Base-by-base conservation (phyloP, 2,888 invertebrate genomes). In the Zelleria hepariella region DNA sequence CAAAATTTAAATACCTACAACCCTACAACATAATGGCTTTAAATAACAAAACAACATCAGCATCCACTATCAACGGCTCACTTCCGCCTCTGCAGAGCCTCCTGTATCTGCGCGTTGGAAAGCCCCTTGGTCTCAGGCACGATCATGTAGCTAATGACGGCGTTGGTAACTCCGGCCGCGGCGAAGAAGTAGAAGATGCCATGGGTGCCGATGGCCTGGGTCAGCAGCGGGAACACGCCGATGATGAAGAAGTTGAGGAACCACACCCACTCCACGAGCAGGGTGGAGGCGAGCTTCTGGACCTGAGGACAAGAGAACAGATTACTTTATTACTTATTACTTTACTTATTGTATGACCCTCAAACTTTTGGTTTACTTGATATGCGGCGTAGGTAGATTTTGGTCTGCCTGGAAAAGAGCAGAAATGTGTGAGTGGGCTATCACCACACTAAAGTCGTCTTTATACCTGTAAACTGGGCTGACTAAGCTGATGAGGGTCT, bases 51-150 rank as follows among this genome's bases (percentile, higher is more conserved):
- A 15, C 15, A 2, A 10, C 15, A 42, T 42, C 10, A 15, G 10
- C 32, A 15, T 15, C 10, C 10, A 42, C 10, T 15, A 42, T 15
- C 15, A 42, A 42, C 15, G 10, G 15, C 6, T 42, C 10, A 42
- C 55, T 25, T 49, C 25, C 60, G 47, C 21, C 57, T 62, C 25
- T 67, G 54, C 58, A 72, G 62, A 1, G 65, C 61, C 64, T 75
- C 72, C 60, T 88, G 79, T 20, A 90, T 89, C 57, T 82, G 75
- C 18, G 75, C 73, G 47, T 77, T 80, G 0, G 84, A 79, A 0
- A 87, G 69, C 1, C 89, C 89, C 59, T 89, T 90, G 0, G 90
- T 90, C 68, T 90, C 90, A 0, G 90, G 89, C 0, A 90, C 71
- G 2, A 75, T 65, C 15, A 81, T 65, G 48, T 73, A 73, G 0